Base-by-base conservation (phyloP, 2,797 vertebrate species). In the Anguilla pacifica region DNA sequence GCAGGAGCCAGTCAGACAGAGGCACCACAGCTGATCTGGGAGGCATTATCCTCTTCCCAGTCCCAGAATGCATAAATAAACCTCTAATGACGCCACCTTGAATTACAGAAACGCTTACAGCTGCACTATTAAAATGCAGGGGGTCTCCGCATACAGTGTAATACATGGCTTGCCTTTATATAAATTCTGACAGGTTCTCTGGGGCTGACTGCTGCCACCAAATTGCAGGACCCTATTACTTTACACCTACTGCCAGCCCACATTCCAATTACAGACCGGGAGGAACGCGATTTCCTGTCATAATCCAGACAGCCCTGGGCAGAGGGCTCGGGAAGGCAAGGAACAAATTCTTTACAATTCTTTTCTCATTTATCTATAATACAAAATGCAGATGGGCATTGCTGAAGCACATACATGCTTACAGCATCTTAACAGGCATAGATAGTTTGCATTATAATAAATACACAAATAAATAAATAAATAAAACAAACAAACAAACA, bases 31-130 rank as follows among this genome's bases (percentile, higher is more conserved):
- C 90, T 94, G 93, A 96, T 92, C 91, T 88, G 89, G 90, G 92
- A 85, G 90, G 88, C 88, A 90, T 93, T 92, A 91, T 94, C 93
- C 90, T 89, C 91, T 93, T 92, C 89, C 88, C 83, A 91, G 88
- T 90, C 91, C 91, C 90, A 51, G 86, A 93, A 93, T 93, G 94
- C 94, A 96, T 95, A 95, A 96, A 96, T 94, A 94, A 93, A 90
- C 87, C 90, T 85, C 93, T 95, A 96, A 96, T 95, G 94, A 95
- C 87, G 92, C 91, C 94, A 94, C 94, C 94, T 94, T 95, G 94
- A 95, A 95, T 95, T 95, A 94, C 87, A 49, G 91, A 94, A 95
- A 93, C 89, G 94, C 94, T 96, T 95, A 95, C 92, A 94, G 93
- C 91, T 91, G 93, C 93, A 93, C 87, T 93, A 95, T 95, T 94